A percentile compares a stretch with the other conserved stretches of the same genome.
These are phyloP conservation scores for Eutrigla gurnardus DNA, from an alignment of 2,797 vertebrate species.

Conservation along the genomic window DNA sequence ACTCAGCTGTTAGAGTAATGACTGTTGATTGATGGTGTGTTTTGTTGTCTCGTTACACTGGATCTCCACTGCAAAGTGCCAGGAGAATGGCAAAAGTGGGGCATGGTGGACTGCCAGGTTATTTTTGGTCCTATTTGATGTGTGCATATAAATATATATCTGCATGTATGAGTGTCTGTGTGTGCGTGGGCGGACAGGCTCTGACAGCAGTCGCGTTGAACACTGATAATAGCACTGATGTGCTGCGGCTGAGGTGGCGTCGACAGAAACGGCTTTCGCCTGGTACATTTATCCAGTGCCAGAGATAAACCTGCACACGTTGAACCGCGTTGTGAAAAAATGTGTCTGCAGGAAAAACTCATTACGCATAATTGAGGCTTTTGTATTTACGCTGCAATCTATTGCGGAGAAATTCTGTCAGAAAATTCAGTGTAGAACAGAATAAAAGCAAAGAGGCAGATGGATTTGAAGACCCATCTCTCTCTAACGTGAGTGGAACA, in stretches of 20 bases:
- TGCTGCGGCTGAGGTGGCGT: slow-evolving; percentile 52
- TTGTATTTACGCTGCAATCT: slow-evolving; percentile 18
- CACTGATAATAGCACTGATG: slow-evolving; percentile 70
- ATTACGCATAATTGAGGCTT: slow-evolving; percentile 21
- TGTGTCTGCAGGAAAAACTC: slow-evolving; percentile 12
- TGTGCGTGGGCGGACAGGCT: slow-evolving; percentile 64
- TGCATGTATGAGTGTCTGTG: slow-evolving; percentile 22
- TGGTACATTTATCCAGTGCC: slow-evolving; percentile 46
- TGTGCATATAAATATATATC: slow-evolving; percentile 24
- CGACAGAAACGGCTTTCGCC: slow-evolving; percentile 50
- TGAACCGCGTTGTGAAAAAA: slow-evolving; percentile 35
- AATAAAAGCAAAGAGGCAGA: too few species aligned
- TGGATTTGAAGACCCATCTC: too few species aligned
- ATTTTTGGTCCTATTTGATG: slow-evolving; percentile 74
- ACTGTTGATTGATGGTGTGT: slow-evolving; percentile 58
- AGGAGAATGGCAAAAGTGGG: too few species aligned
- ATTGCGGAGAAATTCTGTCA: too few species aligned
- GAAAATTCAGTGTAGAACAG: too few species aligned
- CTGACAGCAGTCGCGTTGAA: slow-evolving; percentile 73
- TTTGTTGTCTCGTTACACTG: slow-evolving; percentile 71
- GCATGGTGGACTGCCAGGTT: slow-evolving; percentile 74
- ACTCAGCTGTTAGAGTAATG: slow-evolving; percentile 38
- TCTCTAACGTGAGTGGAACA: too few species aligned
- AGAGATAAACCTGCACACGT: slow-evolving; percentile 42
- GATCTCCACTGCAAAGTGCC: slow-evolving; percentile 68